A percentile compares a stretch with the other conserved stretches of the same genome.
These are phyloP conservation scores for Amphipyra tragopoginis DNA, from an alignment of 2,888 invertebrate species.

Conservation along the genomic window DNA sequence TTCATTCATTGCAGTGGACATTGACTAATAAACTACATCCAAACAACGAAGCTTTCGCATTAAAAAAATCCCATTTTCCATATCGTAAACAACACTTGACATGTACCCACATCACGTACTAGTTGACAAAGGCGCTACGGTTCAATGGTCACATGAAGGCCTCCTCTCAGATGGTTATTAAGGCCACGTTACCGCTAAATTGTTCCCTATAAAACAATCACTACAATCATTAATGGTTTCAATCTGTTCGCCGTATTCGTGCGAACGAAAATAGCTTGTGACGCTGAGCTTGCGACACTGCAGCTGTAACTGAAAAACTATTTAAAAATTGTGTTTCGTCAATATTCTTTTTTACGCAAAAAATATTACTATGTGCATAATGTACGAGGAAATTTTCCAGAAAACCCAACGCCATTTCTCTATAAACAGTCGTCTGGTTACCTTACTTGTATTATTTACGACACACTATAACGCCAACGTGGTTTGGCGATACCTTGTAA, in stretches of 20 bases:
- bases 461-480: slow-evolving; percentile 10
- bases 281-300: slow-evolving; percentile 25
- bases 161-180: slow-evolving; percentile 69
- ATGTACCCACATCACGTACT: slow-evolving; percentile 43
- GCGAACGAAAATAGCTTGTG: slow-evolving; percentile 46
- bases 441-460: slow-evolving; percentile 16
- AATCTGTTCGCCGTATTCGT: slow-evolving; percentile 32
- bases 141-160: slow-evolving; percentile 70
- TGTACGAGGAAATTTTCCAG: slow-evolving; percentile 26
- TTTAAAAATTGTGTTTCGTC: slow-evolving; percentile 20
- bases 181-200: slow-evolving; percentile 63
- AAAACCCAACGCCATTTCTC: not conserved
- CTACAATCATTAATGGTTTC: slow-evolving; percentile 39
- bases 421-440: slow-evolving; percentile 6
- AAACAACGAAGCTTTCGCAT: too few relatives aligned
- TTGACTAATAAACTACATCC: too few relatives aligned
- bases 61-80: not conserved
- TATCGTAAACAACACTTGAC: slow-evolving; percentile 15
- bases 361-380: slow-evolving; percentile 14
- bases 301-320: slow-evolving; percentile 44
- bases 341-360: not conserved
- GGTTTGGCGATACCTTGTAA: slow-evolving; percentile 27
- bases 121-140: slow-evolving; percentile 66
- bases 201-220: slow-evolving; percentile 62
- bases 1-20: too few relatives aligned